Evolutionary conservation across 1,140 invertebrate genomes (phyloP), one percentile per base, ranked within the genome.

Genomic region (Trypoxylus dichotomus): DNA sequence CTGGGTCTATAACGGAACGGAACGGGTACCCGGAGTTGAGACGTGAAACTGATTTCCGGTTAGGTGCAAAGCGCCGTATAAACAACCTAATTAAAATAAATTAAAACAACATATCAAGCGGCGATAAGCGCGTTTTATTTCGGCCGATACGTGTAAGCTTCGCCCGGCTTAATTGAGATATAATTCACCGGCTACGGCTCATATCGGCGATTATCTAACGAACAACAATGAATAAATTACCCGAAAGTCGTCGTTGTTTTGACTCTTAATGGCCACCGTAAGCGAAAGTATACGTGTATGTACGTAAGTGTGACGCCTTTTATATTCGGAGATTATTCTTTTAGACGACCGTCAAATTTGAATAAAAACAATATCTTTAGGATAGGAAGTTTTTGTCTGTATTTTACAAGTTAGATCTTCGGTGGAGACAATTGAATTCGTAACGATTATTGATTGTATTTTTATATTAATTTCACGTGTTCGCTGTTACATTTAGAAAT

Each of bases 51-150:
- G 60, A 68, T 68, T 68, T 68, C 60, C 60, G 60, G 60, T 68
- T 68, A 68, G 60, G 60, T 68, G 60, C 60, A 68, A 68, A 68
- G 60, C 60, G 60, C 60, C 60, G 60, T 68, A 68, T 68, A 68
- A 68, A 68, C 60, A 68, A 68, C 60, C 19, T 68, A 68, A 68
- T 68, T 68, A 68, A 68, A 68, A 68, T 68, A 68, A 68, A 68
- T 68, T 68, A 68, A 68, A 68, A 68, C 60, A 68, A 68, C 60
- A 68, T 68, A 68, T 68, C 60, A 68, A 24, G 32, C 32, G 24
- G 60, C 60, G 60, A 68, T 68, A 68, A 68, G 60, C 19, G 19
- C 19, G 60, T 24, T 29, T 68, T 68, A 68, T 68, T 68, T 68
- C 60, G 60, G 60, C 60, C 60, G 60, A 68, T 68, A 7, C 60